Base-by-base conservation (phyloP, 2,113 vertebrate species). In the Notothenia coriiceps region DNA sequence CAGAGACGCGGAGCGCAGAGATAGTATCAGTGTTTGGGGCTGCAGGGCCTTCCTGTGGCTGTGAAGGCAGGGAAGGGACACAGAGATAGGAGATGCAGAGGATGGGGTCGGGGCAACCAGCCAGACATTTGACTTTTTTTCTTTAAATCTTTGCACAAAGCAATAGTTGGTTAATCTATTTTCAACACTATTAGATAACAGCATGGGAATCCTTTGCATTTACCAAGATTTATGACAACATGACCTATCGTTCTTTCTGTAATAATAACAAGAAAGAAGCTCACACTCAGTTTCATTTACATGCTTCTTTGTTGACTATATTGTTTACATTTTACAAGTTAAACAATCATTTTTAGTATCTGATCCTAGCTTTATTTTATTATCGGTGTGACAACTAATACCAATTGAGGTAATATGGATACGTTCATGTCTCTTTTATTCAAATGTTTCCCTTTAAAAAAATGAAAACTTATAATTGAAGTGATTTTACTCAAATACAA, bases 21-120 rank as follows among this genome's bases (percentile, higher is more conserved):
- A 96, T 96, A 88, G 78, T 88, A 95, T 95, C 95, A 94, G 94
- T 74, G 83, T 77, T 83, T 81, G 2, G 90, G 81, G 89, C 87
- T 92, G 91, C 85, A 90, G 77, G 83, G 92, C 80, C 91, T 96
- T 96, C 94, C 95, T 96, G 95, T 96, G 93, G 94, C 93, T 90
- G 86, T 85, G 89, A 92, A 92, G 92, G 91, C 61, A 89, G 74
- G 47, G 86, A 88, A 83, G 84, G 89, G 88, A 91, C 82, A 75
- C 10, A 93, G 85, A 93, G 92, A 92, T 92, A 93, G 93, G 82
- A 83, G 79, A 77, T 56, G 62, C 40, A 81, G 14, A 46, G 70
- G 71, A 51, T 80, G 70, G 67, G 80, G 64, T 17, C 33, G 78
- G 74, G 87, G 79, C 65, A 69, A 25, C 29, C n/a, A 79, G 74